phyloP scores from a whole-genome alignment of 1,140 invertebrate genomes.

The Sesamia nonagrioides region DNA sequence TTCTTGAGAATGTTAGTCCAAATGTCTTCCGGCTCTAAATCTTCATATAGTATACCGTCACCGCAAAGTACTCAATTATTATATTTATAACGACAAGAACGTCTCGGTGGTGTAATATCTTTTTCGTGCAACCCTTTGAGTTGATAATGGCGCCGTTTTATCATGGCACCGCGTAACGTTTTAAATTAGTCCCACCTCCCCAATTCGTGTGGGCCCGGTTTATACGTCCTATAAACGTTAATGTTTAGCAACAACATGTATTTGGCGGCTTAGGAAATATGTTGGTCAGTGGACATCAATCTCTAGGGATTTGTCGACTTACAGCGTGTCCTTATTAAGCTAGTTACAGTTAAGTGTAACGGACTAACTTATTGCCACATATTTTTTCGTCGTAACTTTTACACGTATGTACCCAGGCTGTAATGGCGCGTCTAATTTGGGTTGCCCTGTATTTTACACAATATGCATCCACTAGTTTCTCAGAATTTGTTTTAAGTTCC shows the following conservation, averaged over 20 bases:
- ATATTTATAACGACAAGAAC: conserved; percentile 35
- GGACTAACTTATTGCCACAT: conserved; percentile 33
- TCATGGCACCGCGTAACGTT: conserved; percentile 55
- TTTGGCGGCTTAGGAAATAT: conserved; percentile 41
- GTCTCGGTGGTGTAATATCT: conserved; percentile 44
- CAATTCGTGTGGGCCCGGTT: conserved; percentile 57
- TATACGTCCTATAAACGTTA: conserved; percentile 60
- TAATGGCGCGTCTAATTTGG: neutral
- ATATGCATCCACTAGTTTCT: neutral
- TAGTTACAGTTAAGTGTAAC: conserved; percentile 30
- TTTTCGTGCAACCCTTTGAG: conserved; percentile 57
- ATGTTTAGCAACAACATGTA: conserved; percentile 41
- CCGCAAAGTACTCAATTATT: conserved; percentile 40
- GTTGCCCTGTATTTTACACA: conserved; percentile 1
- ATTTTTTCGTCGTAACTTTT: conserved; percentile 23
- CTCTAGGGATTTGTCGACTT: conserved; percentile 53
- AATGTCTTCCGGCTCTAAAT: conserved; percentile 2
- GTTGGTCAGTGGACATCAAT: conserved; percentile 48
- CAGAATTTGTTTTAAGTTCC: conserved; percentile 7
- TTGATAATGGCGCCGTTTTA: conserved; percentile 58
- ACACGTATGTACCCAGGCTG: neutral
- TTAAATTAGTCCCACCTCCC: conserved; percentile 63
- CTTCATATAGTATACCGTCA: conserved; percentile 19
- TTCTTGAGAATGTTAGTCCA: neutral
- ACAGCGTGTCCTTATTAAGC: conserved; percentile 38